Evolutionary conservation across 2,888 invertebrate species (phyloP).

Genomic region (Drosophila basisetae): DNA sequence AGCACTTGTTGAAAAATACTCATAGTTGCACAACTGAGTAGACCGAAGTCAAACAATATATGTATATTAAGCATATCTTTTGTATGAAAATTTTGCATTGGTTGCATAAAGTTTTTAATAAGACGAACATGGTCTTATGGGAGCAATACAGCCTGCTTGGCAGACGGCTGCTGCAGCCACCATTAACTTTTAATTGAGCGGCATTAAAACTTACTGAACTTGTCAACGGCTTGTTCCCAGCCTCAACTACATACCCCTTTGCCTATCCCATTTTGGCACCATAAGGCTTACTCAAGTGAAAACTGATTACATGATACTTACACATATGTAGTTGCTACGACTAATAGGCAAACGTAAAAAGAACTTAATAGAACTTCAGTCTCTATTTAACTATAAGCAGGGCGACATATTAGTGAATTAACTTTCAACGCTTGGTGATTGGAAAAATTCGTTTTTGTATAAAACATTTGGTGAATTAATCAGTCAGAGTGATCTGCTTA

Average conservation of each 20-base stretch:
- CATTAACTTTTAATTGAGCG: slow-evolving; percentile 68
- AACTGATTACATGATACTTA: slow-evolving; percentile 46
- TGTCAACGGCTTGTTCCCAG: slow-evolving; percentile 57
- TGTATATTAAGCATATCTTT: slow-evolving; percentile 21
- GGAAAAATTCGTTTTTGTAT: background rate
- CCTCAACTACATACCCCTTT: background rate
- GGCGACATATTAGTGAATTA: background rate
- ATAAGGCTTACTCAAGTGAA: slow-evolving; percentile 31
- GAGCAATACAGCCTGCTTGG: slow-evolving; percentile 11
- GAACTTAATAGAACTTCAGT: slow-evolving; percentile 30
- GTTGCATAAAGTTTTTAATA: slow-evolving; percentile 49
- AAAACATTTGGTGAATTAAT: background rate
- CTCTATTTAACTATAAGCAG: background rate
- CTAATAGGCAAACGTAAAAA: slow-evolving; percentile 26
- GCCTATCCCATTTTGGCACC: background rate
- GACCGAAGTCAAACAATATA: slow-evolving; percentile 11
- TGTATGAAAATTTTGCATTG: slow-evolving; percentile 43
- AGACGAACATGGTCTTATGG: slow-evolving; percentile 13
- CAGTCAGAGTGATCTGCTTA: background rate
- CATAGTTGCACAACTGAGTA: slow-evolving; percentile 19
- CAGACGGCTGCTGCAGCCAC: slow-evolving; percentile 38
- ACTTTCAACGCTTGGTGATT: background rate
- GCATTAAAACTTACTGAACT: slow-evolving; percentile 76
- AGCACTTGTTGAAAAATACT: slow-evolving; percentile 6
- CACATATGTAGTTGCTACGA: slow-evolving; percentile 17